These are phyloP conservation scores for Isichthys henryi DNA, from an alignment of 2,113 vertebrate species.

Conservation along the genomic window DNA sequence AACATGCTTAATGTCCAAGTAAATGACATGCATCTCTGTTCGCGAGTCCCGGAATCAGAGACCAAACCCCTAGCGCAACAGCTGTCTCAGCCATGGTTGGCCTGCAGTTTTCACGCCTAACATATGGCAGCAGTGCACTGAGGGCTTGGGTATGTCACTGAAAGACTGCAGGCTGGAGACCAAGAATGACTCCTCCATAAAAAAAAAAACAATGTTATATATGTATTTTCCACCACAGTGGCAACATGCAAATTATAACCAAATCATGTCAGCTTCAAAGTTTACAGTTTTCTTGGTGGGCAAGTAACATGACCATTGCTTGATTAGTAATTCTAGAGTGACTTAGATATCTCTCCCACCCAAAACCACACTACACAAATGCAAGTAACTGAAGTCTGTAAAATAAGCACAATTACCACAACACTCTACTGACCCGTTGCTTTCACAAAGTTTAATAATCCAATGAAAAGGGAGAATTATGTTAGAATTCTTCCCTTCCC, in stretches of 20 bases:
- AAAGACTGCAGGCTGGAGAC: background rate
- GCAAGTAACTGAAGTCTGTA: background rate
- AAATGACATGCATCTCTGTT: background rate
- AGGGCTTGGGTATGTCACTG: background rate
- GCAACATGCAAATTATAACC: background rate
- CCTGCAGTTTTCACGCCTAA: background rate
- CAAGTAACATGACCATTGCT: background rate
- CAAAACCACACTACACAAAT: background rate
- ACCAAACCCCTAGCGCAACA: background rate
- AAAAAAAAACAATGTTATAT: background rate
- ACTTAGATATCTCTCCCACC: background rate
- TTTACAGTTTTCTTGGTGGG: background rate
- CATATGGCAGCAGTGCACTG: background rate
- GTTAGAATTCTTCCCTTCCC: background rate
- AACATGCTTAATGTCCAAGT: background rate
- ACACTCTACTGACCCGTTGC: background rate
- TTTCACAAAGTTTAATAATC: background rate
- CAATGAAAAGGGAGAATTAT: background rate
- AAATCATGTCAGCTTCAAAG: background rate
- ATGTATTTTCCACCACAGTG: background rate
- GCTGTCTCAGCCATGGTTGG: background rate
- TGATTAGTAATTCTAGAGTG: background rate
- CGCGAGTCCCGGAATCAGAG: background rate
- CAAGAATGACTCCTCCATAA: background rate
- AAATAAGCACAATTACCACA: background rate